These are phyloP conservation scores for Oenanthe melanoleuca DNA, from an alignment of 2,113 vertebrate genomes.

Conservation along the genomic window DNA sequence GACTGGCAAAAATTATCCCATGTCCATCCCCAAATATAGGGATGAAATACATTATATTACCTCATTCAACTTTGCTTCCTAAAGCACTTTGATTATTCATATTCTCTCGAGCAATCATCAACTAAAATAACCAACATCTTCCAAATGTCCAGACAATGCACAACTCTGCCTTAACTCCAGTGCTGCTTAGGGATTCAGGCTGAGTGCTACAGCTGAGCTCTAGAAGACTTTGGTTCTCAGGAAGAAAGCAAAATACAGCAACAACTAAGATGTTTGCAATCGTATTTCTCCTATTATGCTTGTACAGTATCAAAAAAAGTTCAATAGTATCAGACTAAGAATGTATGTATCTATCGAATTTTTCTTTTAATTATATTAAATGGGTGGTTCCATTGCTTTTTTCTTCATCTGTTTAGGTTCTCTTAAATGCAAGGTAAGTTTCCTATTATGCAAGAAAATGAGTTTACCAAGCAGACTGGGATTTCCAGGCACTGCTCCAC, in stretches of 20 bases:
- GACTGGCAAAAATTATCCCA: background rate
- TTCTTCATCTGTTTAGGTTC: background rate
- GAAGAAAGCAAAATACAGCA: background rate
- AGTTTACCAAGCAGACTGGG: constrained; percentile 17
- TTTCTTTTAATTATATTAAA: background rate
- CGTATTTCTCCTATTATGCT: background rate
- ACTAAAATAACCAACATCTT: background rate
- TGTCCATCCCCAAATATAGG: background rate
- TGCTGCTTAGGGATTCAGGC: background rate
- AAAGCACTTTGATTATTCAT: background rate
- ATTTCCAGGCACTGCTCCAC: constrained; percentile 6
- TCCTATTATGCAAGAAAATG: background rate
- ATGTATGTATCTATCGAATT: background rate
- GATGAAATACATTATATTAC: background rate
- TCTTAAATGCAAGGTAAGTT: background rate
- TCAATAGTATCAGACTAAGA: background rate
- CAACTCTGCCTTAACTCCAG: constrained; percentile 10
- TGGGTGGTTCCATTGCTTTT: background rate
- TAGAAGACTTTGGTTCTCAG: constrained; percentile 16
- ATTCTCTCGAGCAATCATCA: background rate
- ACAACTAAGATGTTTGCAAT: background rate
- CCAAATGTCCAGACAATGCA: background rate
- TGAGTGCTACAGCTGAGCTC: background rate
- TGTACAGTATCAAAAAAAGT: background rate
- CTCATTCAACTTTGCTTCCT: background rate